Base-by-base conservation (phyloP, 2,113 vertebrate species). In the Sterna hirundo region DNA sequence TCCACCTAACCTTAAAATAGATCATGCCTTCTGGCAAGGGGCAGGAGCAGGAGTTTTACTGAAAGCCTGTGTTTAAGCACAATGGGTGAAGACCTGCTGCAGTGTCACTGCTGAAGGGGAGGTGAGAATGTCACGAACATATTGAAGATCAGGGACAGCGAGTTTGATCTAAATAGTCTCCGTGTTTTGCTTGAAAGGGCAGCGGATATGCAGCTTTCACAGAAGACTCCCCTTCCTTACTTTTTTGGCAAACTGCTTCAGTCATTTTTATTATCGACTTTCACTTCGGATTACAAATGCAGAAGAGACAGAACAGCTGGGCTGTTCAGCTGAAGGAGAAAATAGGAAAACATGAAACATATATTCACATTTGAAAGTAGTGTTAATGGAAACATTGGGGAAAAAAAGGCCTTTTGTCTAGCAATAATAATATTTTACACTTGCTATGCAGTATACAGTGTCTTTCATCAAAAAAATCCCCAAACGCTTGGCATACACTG, bases 1-100 rank as follows among this genome's bases (percentile, higher is more conserved):
- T 96, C 95, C 90, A 96, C 76, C 76, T 94, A 86, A 81, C 47
- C 94, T 93, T 84, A 96, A 97, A 97, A 97, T 97, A 97, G 90
- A 94, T 52, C 55, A 11, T 34, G 93, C 95, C 95, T 96, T 96
- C 92, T 97, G 96, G 92, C 72, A 94, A 84, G 83, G 83, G 90
- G 16, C 79, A 94, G 90, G 55, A 96, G 42, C 40, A 92, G 66
- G 94, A 95, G 55, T 93, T 90, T 92, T 88, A 57, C 55, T 77
- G 81, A 88, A 95, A 95, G 38, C 21, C 55, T 88, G 23, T 57
- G 46, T 81, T 95, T 93, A 88, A 90, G 76, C 94, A 97, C 92
- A 94, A 93, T 92, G 92, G 95, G 72, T 95, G 72, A 94, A 96
- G 95, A 94, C 71, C 76, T 88, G 90, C 88, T 93, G 57, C 80